Evolutionary conservation across 2,888 invertebrate genomes (phyloP), one percentile per base, ranked within the genome.

Genomic region (Sarcophaga subvicina): DNA sequence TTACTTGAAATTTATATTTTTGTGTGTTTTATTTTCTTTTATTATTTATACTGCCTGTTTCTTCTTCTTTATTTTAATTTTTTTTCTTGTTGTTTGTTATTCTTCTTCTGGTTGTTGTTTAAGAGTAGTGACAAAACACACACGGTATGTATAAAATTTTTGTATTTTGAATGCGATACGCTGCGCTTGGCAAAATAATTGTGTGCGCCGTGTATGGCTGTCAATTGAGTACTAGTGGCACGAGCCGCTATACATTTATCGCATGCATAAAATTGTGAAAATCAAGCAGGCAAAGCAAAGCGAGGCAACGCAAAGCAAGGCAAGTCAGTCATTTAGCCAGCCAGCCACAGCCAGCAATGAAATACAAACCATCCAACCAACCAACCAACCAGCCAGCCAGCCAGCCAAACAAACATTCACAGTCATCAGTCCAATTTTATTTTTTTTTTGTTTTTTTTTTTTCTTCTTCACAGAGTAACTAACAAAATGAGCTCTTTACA

Each of bases 141-240:
- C 10, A 62, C 62, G 47, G 49, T 54, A 17, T 54, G 37, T 37
- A 37, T 37, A 27, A 78, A 27, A 69, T 73, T 54, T 70, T 63
- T 81, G 49, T 79, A 77, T 47, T 37, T 67, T 78, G 63, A 67
- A 72, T 77, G 85, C 88, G 84, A 82, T 84, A 85, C 83, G 88
- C 83, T 77, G 85, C 88, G 84, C 84, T 84, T 86, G 84, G 88
- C 85, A 84, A 77, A 80, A 75, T 86, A 87, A 84, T 86, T 82
- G 88, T 88, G 91, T 92, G 90, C 89, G 90, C 90, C 91, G 91
- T 88, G 84, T 89, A 91, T 92, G 92, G 92, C 92, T 92, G 92
- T 92, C 92, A 91, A 90, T 91, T 92, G 91, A 92, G 90, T 92
- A 92, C 92, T 92, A 91, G 83, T 87, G 89, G 92, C 92, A 92